Evolutionary conservation across 2,113 vertebrate genomes (phyloP).

Genomic region (Haplotaxodon microlepis): DNA sequence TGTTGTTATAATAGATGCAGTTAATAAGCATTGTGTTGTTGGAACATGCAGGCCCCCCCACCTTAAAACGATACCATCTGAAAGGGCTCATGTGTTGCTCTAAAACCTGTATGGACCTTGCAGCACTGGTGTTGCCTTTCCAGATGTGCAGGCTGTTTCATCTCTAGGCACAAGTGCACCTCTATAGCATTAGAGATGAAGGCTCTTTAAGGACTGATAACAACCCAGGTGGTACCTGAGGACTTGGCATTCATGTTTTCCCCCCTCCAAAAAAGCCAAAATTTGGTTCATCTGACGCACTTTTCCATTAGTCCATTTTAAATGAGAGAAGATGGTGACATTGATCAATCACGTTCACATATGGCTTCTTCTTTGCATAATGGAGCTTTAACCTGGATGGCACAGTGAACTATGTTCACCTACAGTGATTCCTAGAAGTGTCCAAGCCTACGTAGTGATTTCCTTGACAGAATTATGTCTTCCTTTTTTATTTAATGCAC

Average conservation of each 20-base stretch:
- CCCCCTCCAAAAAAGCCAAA: neutral
- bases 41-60: neutral
- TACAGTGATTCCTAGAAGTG: neutral
- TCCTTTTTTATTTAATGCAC: neutral
- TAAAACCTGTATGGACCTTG: neutral
- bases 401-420: neutral
- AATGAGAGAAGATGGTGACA: neutral
- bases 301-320: neutral
- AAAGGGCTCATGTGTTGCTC: neutral
- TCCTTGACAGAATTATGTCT: neutral
- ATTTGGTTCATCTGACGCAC: accelerated
- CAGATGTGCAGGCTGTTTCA: neutral
- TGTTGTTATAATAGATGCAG: neutral
- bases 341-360: neutral
- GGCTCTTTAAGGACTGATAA: neutral
- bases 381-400: neutral
- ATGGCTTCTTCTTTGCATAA: neutral
- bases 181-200: neutral
- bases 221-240: neutral
- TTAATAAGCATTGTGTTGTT: neutral
- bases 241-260: neutral
- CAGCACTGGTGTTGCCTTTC: accelerated
- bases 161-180: neutral
- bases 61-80: accelerated
- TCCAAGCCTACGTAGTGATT: neutral